Evolutionary conservation across 2,113 vertebrate genomes (phyloP), one percentile per base, ranked within the genome.

Genomic region (Telmatochromis sp.): DNA sequence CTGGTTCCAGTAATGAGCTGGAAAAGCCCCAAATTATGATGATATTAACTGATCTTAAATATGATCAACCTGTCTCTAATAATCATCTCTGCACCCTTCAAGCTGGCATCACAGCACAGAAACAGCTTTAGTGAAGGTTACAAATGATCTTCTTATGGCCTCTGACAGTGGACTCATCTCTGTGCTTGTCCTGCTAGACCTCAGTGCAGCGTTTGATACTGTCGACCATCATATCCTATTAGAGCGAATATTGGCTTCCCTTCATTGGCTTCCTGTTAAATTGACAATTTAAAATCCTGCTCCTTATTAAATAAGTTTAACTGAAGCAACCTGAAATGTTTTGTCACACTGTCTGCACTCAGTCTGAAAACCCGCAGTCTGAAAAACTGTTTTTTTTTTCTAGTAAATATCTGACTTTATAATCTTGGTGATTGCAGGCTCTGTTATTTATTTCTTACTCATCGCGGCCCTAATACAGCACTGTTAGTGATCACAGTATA

Each of bases 191-290:
- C 60, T 37, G 17, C 60, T 65, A 13, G 31, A 37, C 33, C 33
- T 65, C 6, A 65, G 33, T 37, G 33, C 19, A 65, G 19, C 6
- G 0, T n/a, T 37, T 0, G 0, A 65, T 65, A 37, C 17, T 65
- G 60, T 65, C 3, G 10, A 37, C 19, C 33, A 65, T 65, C 10
- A 65, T 65, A 65, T 65, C 9, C 60, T 37, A 65, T n/a, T 65
- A 21, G 33, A 65, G 33, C 4, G 4, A 65, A n/a, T 40, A 40
- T 21, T 68, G 63, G 19, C 63, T 21, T 68, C 63, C 19, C 63
- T 68, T 68, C 35, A 68, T 40, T 40, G 35, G 33, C 63, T 68
- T 37, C 19, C 11, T 40, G 11, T 40, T 40, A 68, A 68, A 40
- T 40, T 4, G 1, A 40, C 33, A 68, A 40, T 68, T 68, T 40